A percentile compares a stretch with the other conserved stretches of the same genome.
Conservation (phyloP, 2,113 vertebrate genomes). For the Lathamus discolor region DNA sequence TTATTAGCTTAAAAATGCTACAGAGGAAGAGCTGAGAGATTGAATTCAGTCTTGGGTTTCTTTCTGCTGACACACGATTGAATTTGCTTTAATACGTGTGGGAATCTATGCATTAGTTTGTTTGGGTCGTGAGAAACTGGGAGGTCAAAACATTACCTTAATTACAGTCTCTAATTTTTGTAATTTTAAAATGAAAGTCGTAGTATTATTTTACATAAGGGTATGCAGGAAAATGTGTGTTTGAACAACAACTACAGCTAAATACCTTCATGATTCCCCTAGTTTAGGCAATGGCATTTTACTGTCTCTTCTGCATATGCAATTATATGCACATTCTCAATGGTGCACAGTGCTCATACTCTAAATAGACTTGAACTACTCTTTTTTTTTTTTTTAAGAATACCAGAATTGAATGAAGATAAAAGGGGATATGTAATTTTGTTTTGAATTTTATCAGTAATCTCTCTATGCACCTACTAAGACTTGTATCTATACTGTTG, state of each 20-base stretch:
- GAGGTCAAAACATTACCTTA: conserved; percentile 1
- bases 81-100: background rate
- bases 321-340: background rate
- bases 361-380: background rate
- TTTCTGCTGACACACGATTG: background rate
- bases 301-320: background rate
- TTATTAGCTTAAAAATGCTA: background rate
- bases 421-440: background rate
- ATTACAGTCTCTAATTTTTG: background rate
- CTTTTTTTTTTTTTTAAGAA: background rate
- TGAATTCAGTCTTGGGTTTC: background rate
- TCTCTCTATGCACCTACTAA: background rate
- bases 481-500: background rate
- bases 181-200: background rate
- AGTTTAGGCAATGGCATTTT: background rate
- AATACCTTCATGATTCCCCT: background rate
- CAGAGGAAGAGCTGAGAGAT: background rate
- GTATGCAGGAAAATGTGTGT: background rate
- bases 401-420: background rate
- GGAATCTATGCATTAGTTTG: background rate
- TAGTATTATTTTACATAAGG: conserved; percentile 16
- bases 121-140: background rate
- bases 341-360: background rate
- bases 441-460: background rate
- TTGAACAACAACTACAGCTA: background rate